These are phyloP conservation scores for Sebastes fasciatus DNA, from an alignment of 2,113 vertebrate genomes.

Conservation along the genomic window DNA sequence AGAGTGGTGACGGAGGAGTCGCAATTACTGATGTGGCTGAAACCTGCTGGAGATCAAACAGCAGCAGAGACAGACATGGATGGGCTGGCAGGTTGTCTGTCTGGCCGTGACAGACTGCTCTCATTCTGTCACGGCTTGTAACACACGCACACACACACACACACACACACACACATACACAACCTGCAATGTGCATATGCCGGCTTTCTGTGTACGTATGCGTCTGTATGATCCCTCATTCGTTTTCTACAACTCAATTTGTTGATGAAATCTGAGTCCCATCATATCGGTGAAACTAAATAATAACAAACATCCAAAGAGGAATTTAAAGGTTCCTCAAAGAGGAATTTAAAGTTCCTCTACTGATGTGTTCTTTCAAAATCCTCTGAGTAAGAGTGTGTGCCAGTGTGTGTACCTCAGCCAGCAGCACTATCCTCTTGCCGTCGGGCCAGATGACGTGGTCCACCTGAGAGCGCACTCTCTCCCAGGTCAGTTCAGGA, in stretches of 20 bases:
- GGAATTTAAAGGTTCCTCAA: not conserved
- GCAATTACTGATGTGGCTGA: slow-evolving; percentile 12
- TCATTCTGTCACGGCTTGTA: slow-evolving; percentile 60
- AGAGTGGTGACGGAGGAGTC: not conserved
- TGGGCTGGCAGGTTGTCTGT: slow-evolving; percentile 22
- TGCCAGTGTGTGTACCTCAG: slow-evolving; percentile 86
- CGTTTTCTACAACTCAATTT: not conserved
- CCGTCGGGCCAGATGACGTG: slow-evolving; percentile 99
- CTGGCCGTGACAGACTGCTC: slow-evolving; percentile 44
- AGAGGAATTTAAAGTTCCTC: not conserved
- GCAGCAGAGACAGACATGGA: slow-evolving; percentile 5
- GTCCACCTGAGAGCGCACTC: slow-evolving; percentile 97
- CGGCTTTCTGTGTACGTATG: not conserved
- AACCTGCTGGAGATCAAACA: slow-evolving; percentile 49
- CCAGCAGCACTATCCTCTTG: slow-evolving; percentile 96
- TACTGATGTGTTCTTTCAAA: not conserved
- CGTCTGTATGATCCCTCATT: not conserved
- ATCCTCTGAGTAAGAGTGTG: not conserved
- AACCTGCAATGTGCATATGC: not conserved
- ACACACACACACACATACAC: not conserved
- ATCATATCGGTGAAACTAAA: not conserved
- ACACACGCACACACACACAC: slow-evolving; percentile 1
- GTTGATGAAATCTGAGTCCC: not conserved
- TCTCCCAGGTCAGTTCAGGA: slow-evolving; percentile 97
- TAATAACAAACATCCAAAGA: not conserved